phyloP scores from a whole-genome alignment of 2,888 invertebrate species.

The Ypsolopha scabrella region DNA sequence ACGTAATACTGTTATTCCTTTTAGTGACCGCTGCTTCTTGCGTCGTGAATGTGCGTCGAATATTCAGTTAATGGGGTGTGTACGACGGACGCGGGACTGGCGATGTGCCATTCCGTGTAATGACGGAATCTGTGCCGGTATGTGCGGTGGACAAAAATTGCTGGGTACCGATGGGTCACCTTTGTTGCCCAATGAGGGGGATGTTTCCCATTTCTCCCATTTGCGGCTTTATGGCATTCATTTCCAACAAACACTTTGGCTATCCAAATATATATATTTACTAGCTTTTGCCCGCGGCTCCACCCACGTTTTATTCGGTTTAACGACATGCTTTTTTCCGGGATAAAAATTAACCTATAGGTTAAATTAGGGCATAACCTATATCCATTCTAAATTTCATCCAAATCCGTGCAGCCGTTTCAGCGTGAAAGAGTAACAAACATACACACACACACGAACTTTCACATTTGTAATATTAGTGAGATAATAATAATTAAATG shows the following conservation, averaged over 20 bases:
- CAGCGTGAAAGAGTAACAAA: no score
- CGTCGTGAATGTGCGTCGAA: neutral
- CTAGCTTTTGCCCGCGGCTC: no score
- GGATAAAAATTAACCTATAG: no score
- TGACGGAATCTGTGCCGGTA: neutral
- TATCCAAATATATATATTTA: neutral
- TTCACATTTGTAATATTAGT: no score
- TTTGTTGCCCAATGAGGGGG: neutral
- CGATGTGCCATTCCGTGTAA: neutral
- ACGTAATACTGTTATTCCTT: neutral
- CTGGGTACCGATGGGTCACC: neutral
- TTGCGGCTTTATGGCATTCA: neutral
- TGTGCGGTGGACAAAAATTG: neutral
- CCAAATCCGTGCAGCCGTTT: no score
- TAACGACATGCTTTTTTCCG: no score
- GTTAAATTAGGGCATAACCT: no score
- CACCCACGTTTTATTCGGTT: no score
- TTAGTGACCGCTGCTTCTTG: neutral
- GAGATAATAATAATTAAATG: no score
- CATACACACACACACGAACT: no score
- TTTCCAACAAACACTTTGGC: neutral
- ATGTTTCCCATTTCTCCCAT: neutral
- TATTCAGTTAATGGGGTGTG: neutral
- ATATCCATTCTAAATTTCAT: no score
- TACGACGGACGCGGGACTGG: neutral